These are phyloP conservation scores for Elysia chlorotica DNA, from an alignment of 1,140 invertebrate genomes.

Conservation along the genomic window DNA sequence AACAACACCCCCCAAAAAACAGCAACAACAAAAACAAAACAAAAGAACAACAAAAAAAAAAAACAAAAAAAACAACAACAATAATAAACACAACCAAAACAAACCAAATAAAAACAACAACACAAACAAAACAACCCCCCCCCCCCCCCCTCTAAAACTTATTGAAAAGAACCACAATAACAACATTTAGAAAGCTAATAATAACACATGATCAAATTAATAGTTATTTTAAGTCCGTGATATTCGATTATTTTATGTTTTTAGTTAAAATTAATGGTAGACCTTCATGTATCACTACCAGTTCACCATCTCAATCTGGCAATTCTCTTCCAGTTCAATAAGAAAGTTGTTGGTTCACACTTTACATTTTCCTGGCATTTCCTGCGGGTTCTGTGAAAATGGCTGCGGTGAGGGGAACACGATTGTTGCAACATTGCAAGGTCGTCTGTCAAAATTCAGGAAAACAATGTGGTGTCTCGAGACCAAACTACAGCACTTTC, in stretches of 20 bases:
- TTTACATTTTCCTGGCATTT: background rate
- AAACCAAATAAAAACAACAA: no score
- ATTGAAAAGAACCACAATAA: no score
- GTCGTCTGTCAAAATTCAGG: constrained; percentile 24
- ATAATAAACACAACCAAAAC: no score
- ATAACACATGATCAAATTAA: no score
- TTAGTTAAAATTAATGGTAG: background rate
- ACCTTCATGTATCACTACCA: background rate
- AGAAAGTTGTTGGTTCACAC: background rate
- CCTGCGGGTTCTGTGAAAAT: constrained; percentile 6
- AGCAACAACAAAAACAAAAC: background rate
- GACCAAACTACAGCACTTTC: background rate
- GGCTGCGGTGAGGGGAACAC: constrained; percentile 27
- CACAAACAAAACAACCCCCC: no score
- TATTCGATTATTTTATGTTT: no score
- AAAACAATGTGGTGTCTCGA: background rate
- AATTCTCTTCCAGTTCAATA: background rate
- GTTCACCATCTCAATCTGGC: background rate
- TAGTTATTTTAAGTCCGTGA: no score
- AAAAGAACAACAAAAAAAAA: background rate
- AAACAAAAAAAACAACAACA: no score
- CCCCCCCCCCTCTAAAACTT: no score
- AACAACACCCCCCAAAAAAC: background rate
- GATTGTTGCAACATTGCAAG: constrained; percentile 24
- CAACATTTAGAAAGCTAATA: no score